Evolutionary conservation across 1,140 invertebrate genomes (phyloP), one percentile per base, ranked within the genome.

Genomic region (Pseudachorutes palmiensis): DNA sequence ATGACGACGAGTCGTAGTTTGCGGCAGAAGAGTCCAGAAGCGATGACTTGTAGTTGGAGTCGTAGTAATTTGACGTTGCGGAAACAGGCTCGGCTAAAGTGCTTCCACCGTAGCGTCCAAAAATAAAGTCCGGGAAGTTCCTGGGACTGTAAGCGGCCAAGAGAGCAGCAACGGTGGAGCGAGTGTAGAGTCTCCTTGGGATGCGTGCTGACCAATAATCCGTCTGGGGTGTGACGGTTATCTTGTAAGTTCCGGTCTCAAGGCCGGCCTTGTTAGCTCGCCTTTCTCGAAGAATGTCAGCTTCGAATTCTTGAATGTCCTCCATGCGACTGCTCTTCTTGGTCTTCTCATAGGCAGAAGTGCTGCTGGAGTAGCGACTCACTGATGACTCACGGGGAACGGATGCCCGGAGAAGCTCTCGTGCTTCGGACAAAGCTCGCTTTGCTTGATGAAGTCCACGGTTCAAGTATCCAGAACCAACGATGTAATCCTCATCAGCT

Each of bases 111-210:
- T 55, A 55, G 24, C 51, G 51, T 55, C 51, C 51, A 55, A 55
- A 55, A 55, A 55, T 55, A 26, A 55, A 55, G 51, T 55, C 51
- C 51, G 51, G 51, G 24, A 55, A 55, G 51, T 55, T 14, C 5
- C 51, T 12, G 5, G 51, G 51, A 26, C 51, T 55, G 24, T 55
- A 55, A 14, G 51, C 51, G 9, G 51, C 51, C 51, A 55, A 24
- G 51, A 55, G 51, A 5, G 51, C 51, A 19, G 51, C 51, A 55
- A 55, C 51, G 24, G 51, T 55, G 12, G 51, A 55, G 51, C 51
- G 51, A 12, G 51, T 55, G 24, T 55, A 55, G 51, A 55, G 51
- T 24, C 51, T 12, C 12, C 51, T 12, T 16, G 51, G 51, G 12
- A 55, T 55, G 3, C 51, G 12, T 55, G 51, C 24, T 24, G 51